phyloP scores from a whole-genome alignment of 1,140 invertebrate species.

The Saccostrea glomerata region DNA sequence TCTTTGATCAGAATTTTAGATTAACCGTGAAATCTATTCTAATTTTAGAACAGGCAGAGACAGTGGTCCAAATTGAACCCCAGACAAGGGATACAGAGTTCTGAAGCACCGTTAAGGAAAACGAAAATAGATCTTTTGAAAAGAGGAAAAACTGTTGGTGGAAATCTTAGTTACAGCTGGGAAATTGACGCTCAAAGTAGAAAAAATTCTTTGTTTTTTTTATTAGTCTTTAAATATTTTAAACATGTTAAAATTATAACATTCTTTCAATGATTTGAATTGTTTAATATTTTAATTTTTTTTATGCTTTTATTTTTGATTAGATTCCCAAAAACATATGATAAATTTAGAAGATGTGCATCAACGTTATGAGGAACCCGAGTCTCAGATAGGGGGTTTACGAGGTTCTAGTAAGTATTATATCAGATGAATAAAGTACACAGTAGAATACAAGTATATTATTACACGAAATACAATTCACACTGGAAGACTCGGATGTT shows the following conservation, averaged over 20 bases:
- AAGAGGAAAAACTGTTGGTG: slow-evolving; percentile 41
- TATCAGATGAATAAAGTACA: background rate
- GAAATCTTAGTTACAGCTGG: slow-evolving; percentile 50
- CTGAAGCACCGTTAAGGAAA: slow-evolving; percentile 48
- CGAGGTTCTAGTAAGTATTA: background rate
- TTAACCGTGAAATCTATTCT: background rate
- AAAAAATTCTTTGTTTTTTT: background rate
- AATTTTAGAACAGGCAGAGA: slow-evolving; percentile 46
- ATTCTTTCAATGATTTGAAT: too few relatives aligned
- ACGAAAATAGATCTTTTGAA: slow-evolving; percentile 48
- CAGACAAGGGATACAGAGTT: slow-evolving; percentile 33
- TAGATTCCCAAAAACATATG: slow-evolving; percentile 3
- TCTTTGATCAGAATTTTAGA: too few relatives aligned
- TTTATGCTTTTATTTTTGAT: background rate
- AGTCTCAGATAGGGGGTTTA: background rate
- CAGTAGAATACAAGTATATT: background rate
- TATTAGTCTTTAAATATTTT: background rate
- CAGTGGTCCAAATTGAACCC: slow-evolving; percentile 50
- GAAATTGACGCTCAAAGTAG: slow-evolving; percentile 44
- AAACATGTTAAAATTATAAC: too few relatives aligned
- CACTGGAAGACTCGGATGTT: background rate
- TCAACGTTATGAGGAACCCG: background rate
- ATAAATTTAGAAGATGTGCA: slow-evolving; percentile 3
- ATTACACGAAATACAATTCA: background rate
- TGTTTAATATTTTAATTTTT: background rate